Evolutionary conservation across 2,113 vertebrate genomes (phyloP), one percentile per base, ranked within the genome.

Genomic region (Camelus bactrianus): DNA sequence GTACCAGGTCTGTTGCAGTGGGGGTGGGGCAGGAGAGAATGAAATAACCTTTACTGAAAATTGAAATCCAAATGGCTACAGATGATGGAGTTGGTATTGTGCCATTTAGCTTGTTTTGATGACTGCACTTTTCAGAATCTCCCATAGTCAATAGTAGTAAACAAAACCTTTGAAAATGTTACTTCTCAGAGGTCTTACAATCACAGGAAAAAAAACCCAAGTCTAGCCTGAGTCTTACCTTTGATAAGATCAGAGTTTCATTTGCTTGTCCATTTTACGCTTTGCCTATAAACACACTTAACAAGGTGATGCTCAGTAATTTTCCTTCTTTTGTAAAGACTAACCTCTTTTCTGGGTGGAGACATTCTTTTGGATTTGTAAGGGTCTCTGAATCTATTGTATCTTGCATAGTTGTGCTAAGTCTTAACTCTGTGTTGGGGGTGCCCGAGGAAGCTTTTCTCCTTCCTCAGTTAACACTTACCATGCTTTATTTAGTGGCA

Each of bases 181-280:
- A 17, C 35, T 93, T 94, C 38, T 91, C 96, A 69, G 92, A 95
- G 90, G 65, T 87, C 38, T 97, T 93, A 79, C 42, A 86, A 50
- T 54, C 64, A 62, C 42, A 42, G 77, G 83, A 93, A 48, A 81
- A 65, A 76, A n/a, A 88, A 60, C 48, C 14, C 80, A 56, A 60
- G 22, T 48, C 32, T 65, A 73, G 46, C 83, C 48, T 42, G 38
- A 42, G 81, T 92, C 28, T 75, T 65, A 52, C 60, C 52, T 92
- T 70, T 69, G 67, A 77, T 79, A 52, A 97, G 20, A 52, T 81
- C 28, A 58, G 67, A n/a, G 28, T 82, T 96, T 89, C 52, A 26
- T 95, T 84, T 82, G 38, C 22, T 80, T 4, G 60, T 75, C 56
- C 48, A 58, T 54, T 75, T 76, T 80, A 20, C 80, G 48, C 42